Conservation (phyloP, 2,113 vertebrate species). For the Gymnogyps californianus region DNA sequence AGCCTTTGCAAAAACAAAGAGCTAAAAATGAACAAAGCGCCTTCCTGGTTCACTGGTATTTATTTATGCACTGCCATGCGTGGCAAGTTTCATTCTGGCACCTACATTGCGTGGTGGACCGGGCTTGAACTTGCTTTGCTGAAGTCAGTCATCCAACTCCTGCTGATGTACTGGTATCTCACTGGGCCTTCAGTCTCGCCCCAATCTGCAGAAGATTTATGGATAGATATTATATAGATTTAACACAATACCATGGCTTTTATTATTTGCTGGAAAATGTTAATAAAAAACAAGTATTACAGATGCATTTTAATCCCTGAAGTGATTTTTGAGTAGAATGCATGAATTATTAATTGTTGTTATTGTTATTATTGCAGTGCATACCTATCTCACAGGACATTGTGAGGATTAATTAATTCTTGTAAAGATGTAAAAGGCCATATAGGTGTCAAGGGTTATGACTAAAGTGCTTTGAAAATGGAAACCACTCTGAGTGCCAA, state of each 20-base stretch:
- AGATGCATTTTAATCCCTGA: conserved; percentile 60
- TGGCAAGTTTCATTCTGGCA: neutral
- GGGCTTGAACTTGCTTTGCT: neutral
- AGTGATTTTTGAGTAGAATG: conserved; percentile 53
- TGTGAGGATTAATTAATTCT: conserved; percentile 67
- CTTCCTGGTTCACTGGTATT: neutral
- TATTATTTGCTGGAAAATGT: conserved; percentile 66
- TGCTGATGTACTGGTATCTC: neutral
- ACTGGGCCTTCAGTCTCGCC: neutral
- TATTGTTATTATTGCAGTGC: conserved; percentile 41
- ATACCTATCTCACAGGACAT: conserved; percentile 52
- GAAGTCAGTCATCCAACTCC: neutral
- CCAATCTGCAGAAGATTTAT: neutral
- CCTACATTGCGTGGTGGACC: neutral
- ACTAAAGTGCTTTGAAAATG: conserved; percentile 65
- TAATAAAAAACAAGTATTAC: conserved; percentile 55
- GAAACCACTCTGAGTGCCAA: conserved; percentile 54
- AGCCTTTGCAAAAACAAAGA: neutral
- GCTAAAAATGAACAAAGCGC: neutral
- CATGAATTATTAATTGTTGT: conserved; percentile 65
- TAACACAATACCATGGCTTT: conserved; percentile 40
- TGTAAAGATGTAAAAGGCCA: conserved; percentile 61
- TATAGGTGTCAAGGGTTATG: conserved; percentile 58
- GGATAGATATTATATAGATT: conserved; percentile 1
- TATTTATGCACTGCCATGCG: neutral